Base-by-base conservation (phyloP, 2,113 vertebrate species). In the Xyrauchen texanus region DNA sequence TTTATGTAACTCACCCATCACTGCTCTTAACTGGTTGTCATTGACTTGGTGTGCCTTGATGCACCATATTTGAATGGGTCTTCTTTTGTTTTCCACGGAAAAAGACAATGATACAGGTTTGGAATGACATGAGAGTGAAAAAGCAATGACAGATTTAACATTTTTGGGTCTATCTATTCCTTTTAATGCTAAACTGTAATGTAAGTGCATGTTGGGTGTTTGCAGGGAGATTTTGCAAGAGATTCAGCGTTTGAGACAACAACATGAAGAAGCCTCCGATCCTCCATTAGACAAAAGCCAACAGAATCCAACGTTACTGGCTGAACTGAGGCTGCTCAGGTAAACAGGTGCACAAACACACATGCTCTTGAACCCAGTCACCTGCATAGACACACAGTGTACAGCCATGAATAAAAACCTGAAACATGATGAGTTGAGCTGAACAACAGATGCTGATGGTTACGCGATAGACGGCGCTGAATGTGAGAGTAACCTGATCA, bases 171-270 rank as follows among this genome's bases (percentile, higher is more conserved):
- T 34, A 34, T 34, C 21, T 34, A 34, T 34, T 34, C 21, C 21
- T 34, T 34, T 34, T 34, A 1, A 34, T 34, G 21, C 1, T 34
- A 34, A 34, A 34, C 3, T 34, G 21, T 34, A 34, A 34, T 34
- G 21, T 34, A 34, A 34, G 21, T 34, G 21, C 21, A 34, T 34
- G 21, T 61, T 88, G 79, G 68, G 34, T 81, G 64, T 88, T 64
- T 75, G 69, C 88, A 99, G 98, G 92, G 98, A 99, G 94, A 99
- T 99, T 88, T 91, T 99, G 83, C 97, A 97, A 90, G 98, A 99
- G 93, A 99, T 99, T 85, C 97, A 99, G 90, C 93, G 96, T 64
- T 91, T 99, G 87, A 91, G 96, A 52, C 92, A 98, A 77, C 97
- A 99, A 75, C 98, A 99, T 0, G 97, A 99, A 72, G 96, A 99